Evolutionary conservation across 2,113 vertebrate species (phyloP).

Genomic region (Craseonycteris thonglongyai): DNA sequence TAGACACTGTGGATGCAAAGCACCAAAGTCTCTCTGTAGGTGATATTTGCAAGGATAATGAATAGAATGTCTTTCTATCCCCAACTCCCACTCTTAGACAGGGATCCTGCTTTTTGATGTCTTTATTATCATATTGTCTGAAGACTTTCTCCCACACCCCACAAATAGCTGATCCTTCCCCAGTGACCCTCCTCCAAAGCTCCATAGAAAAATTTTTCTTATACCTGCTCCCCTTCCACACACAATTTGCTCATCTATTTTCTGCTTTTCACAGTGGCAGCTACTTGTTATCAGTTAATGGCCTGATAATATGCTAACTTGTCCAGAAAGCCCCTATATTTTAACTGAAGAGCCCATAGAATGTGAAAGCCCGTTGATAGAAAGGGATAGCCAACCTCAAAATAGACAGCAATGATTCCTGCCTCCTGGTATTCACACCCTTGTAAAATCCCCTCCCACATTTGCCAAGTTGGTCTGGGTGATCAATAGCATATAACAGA

Average conservation of each 20-base stretch:
- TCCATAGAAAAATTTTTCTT: neutral
- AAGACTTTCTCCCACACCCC: neutral
- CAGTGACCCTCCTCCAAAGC: neutral
- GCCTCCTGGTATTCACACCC: neutral
- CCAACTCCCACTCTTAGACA: neutral
- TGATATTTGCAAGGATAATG: neutral
- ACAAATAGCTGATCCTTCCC: neutral
- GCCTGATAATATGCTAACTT: neutral
- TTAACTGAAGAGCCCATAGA: neutral
- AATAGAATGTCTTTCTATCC: neutral
- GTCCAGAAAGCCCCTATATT: neutral
- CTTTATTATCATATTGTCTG: neutral
- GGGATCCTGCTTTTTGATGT: neutral
- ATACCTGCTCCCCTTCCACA: neutral
- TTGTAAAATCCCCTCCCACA: neutral
- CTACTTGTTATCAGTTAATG: neutral
- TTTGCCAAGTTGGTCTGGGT: neutral
- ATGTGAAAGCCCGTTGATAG: neutral
- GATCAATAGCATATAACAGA: neutral
- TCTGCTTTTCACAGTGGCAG: neutral
- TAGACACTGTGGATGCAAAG: neutral
- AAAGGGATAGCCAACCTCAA: neutral
- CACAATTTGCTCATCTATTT: neutral
- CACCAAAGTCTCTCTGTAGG: neutral
- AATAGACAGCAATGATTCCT: rapidly evolving